Evolutionary conservation across 1,140 invertebrate genomes (phyloP).

Genomic region (Drosophila seguyi): DNA sequence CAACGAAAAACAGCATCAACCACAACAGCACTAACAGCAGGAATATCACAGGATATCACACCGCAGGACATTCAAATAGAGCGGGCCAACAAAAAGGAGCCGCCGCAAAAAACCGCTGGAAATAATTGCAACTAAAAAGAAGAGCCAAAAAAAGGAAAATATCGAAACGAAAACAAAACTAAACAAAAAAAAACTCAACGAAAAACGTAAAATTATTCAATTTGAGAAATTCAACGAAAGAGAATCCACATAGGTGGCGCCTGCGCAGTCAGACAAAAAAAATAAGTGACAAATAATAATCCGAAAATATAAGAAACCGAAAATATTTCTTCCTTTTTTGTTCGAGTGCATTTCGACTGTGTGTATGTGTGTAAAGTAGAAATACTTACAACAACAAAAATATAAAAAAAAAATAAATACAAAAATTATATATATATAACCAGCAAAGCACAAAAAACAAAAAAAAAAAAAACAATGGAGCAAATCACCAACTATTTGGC

Average conservation of each 20-base stretch:
- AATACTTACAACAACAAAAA: neutral
- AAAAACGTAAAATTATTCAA: neutral
- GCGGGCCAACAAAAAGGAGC: conserved; percentile 12
- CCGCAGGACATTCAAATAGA: conserved; percentile 37
- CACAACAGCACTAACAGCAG: conserved; percentile 14
- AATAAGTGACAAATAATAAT: conserved; percentile 5
- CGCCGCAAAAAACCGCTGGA: conserved; percentile 11
- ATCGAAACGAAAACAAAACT: conserved; percentile 9
- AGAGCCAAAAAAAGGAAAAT: neutral
- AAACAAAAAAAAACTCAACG: neutral
- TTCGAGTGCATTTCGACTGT: conserved; percentile 47
- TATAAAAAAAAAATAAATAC: neutral
- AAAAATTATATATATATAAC: neutral
- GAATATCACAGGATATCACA: conserved; percentile 14
- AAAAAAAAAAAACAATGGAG: conserved; percentile 48
- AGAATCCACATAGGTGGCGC: conserved; percentile 9
- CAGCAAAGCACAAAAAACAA: neutral
- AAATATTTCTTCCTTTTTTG: conserved; percentile 34
- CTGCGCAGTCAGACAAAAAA: conserved; percentile 20
- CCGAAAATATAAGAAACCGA: conserved; percentile 1
- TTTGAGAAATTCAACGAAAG: neutral
- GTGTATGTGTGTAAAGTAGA: conserved; percentile 3
- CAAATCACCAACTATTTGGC: conserved; percentile 71
- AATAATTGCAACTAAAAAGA: conserved; percentile 4
- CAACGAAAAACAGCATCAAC: conserved; percentile 17